Evolutionary conservation across 2,888 invertebrate genomes (phyloP).

Genomic region (Syrista parreyssii): DNA sequence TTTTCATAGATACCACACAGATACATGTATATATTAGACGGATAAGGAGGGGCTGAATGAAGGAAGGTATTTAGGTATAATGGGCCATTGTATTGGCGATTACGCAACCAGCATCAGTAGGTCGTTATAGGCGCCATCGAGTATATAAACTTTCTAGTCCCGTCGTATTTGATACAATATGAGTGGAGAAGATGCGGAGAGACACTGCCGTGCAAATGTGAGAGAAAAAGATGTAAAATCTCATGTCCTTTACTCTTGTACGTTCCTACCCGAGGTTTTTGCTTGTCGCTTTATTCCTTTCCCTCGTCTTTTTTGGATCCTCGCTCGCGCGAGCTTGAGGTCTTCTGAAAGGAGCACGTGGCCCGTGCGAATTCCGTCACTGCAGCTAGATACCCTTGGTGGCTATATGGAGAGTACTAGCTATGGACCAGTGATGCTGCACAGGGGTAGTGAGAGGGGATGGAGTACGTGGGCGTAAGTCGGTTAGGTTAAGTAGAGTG

Average conservation of each 20-base stretch:
- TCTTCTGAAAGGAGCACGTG: background rate
- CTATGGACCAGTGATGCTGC: too few species aligned
- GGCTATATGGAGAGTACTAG: background rate
- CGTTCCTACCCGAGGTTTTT: background rate
- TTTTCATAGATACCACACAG: too few species aligned
- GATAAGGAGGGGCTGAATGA: background rate
- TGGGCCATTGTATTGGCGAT: background rate
- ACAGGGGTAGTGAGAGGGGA: background rate
- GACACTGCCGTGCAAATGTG: background rate
- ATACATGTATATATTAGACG: too few species aligned
- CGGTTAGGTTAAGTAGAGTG: slow-evolving; percentile 1
- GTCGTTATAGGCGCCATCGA: background rate
- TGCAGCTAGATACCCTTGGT: background rate
- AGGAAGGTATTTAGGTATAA: background rate
- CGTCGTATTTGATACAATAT: background rate
- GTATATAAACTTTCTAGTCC: background rate
- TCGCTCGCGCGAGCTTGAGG: background rate
- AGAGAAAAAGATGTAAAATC: background rate
- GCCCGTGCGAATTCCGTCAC: background rate
- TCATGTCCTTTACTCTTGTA: background rate
- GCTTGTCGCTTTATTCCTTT: background rate
- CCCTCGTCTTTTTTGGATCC: background rate
- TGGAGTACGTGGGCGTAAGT: background rate
- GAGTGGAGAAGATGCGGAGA: background rate
- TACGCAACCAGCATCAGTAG: background rate